Conservation (phyloP, 2,113 vertebrate species). For the Taxidea taxus region DNA sequence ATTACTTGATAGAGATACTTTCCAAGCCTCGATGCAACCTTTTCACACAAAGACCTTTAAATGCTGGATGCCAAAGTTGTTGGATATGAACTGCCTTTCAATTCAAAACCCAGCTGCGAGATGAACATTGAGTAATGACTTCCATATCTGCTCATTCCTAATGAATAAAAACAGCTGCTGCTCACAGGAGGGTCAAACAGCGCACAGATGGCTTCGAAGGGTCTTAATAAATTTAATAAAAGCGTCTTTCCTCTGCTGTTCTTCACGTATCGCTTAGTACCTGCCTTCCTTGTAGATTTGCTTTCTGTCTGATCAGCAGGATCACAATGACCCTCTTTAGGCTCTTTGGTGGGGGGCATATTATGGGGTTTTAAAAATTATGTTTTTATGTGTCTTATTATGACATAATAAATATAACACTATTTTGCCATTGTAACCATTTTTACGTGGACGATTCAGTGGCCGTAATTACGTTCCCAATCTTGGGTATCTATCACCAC, state of each 20-base stretch:
- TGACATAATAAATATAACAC: neutral
- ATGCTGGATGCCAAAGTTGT: neutral
- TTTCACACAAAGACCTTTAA: conserved; percentile 27
- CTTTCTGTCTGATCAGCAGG: neutral
- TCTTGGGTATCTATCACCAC: neutral
- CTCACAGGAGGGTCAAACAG: conserved; percentile 22
- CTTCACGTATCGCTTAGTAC: neutral
- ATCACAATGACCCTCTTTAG: neutral
- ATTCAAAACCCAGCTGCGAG: conserved; percentile 57
- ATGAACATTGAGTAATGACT: conserved; percentile 51
- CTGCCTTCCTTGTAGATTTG: neutral
- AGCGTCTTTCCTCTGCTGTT: neutral
- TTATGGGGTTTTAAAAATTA: neutral
- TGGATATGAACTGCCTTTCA: neutral
- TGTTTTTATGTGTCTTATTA: neutral
- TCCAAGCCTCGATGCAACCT: neutral
- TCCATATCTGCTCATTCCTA: conserved; percentile 39
- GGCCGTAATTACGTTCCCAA: neutral
- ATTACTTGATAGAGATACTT: neutral
- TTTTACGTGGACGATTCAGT: neutral
- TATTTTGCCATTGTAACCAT: neutral
- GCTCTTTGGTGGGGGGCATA: neutral
- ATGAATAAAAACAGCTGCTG: conserved; percentile 51
- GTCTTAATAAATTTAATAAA: conserved; percentile 13
- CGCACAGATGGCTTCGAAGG: conserved; percentile 40